These are phyloP conservation scores for Volucella zonaria DNA, from an alignment of 2,888 invertebrate species.

Conservation along the genomic window DNA sequence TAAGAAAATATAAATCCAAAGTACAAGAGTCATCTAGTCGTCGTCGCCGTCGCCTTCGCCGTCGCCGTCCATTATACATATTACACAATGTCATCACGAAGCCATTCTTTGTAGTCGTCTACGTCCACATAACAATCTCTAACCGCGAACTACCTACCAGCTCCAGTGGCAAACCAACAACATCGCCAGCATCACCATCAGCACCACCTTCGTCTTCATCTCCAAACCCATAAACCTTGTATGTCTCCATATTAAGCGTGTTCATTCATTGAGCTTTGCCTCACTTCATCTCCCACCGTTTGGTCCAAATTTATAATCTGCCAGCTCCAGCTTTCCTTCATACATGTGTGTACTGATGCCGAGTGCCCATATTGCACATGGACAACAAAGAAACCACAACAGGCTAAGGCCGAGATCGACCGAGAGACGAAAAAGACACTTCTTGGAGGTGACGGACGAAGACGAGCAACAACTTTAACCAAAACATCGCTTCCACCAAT, in stretches of 20 bases:
- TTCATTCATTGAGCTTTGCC: constrained; percentile 67
- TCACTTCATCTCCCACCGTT: constrained; percentile 60
- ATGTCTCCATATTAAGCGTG: background rate
- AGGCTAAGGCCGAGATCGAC: background rate
- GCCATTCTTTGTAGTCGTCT: constrained; percentile 62
- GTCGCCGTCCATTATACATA: constrained; percentile 50
- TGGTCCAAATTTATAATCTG: constrained; percentile 72
- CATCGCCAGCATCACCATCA: constrained; percentile 29
- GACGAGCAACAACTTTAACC: constrained; percentile 52
- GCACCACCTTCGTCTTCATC: constrained; percentile 7
- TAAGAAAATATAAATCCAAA: constrained; percentile 68
- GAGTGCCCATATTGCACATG: constrained; percentile 61
- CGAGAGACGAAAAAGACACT: no score
- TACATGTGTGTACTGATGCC: constrained; percentile 15
- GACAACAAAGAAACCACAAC: constrained; percentile 57
- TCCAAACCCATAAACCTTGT: constrained; percentile 5
- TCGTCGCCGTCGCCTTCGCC: no score
- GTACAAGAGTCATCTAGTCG: constrained; percentile 51
- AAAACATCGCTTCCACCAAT: constrained; percentile 54
- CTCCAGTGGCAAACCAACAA: constrained; percentile 15
- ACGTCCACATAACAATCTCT: constrained; percentile 34
- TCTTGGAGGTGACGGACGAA: constrained; percentile 42
- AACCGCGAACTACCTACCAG: constrained; percentile 31
- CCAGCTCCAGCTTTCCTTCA: constrained; percentile 53
- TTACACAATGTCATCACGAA: constrained; percentile 74